These are phyloP conservation scores for Antheraea assamensis DNA, from an alignment of 2,888 invertebrate genomes.

Conservation along the genomic window DNA sequence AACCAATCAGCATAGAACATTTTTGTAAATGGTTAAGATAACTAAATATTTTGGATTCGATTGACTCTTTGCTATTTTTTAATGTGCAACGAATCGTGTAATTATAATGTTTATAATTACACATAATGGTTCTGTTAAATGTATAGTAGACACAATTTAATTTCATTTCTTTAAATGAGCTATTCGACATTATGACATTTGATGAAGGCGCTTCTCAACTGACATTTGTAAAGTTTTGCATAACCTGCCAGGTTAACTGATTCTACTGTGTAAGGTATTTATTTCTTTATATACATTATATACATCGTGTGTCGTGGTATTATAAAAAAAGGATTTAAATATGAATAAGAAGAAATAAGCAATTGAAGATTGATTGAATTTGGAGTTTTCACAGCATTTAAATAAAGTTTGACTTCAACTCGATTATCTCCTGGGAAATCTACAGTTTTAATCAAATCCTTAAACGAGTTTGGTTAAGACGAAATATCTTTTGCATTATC, in stretches of 20 bases:
- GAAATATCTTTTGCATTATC: background rate
- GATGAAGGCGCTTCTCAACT: slow-evolving; percentile 28
- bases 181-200: slow-evolving; percentile 3
- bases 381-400: background rate
- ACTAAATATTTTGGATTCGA: too few species aligned
- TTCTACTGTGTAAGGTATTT: slow-evolving; percentile 46
- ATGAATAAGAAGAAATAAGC: too few species aligned
- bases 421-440: background rate
- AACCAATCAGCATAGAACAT: too few species aligned
- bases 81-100: too few species aligned
- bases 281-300: background rate
- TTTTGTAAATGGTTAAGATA: too few species aligned
- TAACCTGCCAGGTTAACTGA: slow-evolving; percentile 63
- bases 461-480: background rate
- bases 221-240: slow-evolving; percentile 63
- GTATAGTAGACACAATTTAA: background rate
- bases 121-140: background rate
- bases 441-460: background rate
- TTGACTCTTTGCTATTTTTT: too few species aligned
- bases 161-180: background rate
- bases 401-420: background rate
- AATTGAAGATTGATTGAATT: background rate
- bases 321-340: too few species aligned
- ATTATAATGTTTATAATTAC: background rate
- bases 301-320: background rate